A percentile compares a stretch with the other conserved stretches of the same genome.
phyloP scores from a whole-genome alignment of 2,888 invertebrate genomes.

The Rhamphomyia laevipes region DNA sequence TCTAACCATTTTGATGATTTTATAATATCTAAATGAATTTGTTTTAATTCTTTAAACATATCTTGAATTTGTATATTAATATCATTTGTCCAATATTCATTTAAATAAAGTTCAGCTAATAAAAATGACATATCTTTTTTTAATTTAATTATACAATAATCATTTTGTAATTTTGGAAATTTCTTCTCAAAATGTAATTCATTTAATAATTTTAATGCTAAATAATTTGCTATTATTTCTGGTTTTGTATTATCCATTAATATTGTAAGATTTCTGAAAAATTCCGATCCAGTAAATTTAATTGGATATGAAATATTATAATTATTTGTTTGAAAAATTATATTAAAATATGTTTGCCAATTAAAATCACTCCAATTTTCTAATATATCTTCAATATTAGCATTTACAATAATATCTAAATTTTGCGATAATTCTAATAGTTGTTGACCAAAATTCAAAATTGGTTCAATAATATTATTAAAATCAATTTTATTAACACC shows the following conservation, averaged over 20 bases:
- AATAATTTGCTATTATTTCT: slow-evolving; percentile 28
- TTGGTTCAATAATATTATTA: background rate
- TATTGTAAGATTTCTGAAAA: background rate
- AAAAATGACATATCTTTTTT: background rate
- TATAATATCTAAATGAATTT: background rate
- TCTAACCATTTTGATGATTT: background rate
- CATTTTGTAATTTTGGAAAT: slow-evolving; percentile 18
- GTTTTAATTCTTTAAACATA: slow-evolving; percentile 25
- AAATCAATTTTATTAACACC: background rate
- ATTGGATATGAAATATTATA: background rate
- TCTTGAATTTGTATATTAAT: slow-evolving; percentile 18
- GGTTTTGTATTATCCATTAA: background rate
- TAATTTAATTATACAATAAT: slow-evolving; percentile 2
- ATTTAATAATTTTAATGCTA: slow-evolving; percentile 27
- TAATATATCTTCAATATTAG: background rate
- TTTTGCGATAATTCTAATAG: background rate
- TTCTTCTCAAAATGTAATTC: slow-evolving; percentile 24
- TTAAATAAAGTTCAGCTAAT: slow-evolving; percentile 10
- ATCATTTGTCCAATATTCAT: slow-evolving; percentile 24
- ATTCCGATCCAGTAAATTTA: background rate
- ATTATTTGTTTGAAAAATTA: background rate
- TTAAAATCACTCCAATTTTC: background rate
- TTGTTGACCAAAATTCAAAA: background rate
- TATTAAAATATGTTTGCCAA: background rate
- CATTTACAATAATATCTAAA: background rate